Evolutionary conservation across 2,113 vertebrate species (phyloP).

Genomic region (Scopus umbretta): DNA sequence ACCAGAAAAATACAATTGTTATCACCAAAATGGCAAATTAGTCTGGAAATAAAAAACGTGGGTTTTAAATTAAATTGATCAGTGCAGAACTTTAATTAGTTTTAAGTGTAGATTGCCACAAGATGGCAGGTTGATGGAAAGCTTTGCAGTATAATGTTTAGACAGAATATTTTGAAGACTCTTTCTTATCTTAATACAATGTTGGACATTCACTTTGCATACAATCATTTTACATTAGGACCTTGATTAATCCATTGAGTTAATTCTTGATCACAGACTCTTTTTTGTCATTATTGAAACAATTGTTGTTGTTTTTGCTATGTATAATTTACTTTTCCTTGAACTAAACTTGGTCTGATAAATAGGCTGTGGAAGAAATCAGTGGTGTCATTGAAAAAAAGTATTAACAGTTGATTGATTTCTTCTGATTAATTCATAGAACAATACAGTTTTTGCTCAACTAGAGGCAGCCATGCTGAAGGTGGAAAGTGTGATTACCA

Average conservation of each 20-base stretch:
- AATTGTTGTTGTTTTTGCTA: not conserved
- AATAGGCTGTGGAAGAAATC: not conserved
- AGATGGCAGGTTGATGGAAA: not conserved
- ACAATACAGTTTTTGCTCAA: not conserved
- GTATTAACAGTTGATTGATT: not conserved
- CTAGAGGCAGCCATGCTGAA: not conserved
- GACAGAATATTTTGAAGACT: not conserved
- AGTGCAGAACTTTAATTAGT: not conserved
- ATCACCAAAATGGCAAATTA: not conserved
- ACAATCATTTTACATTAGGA: not conserved
- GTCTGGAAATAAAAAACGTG: not conserved
- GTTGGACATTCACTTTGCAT: not conserved
- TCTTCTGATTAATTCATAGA: not conserved
- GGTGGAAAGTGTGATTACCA: not conserved
- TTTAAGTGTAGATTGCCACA: not conserved
- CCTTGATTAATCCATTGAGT: not conserved
- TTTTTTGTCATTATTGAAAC: not conserved
- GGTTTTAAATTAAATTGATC: not conserved
- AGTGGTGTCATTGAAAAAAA: not conserved
- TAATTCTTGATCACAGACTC: not conserved
- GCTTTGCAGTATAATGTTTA: not conserved
- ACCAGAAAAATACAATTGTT: not conserved
- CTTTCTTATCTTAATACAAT: not conserved
- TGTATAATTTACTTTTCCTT: not conserved
- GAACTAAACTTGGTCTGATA: not conserved